These are phyloP conservation scores for Heteronetta atricapilla DNA, from an alignment of 2,113 vertebrate genomes.

Conservation along the genomic window DNA sequence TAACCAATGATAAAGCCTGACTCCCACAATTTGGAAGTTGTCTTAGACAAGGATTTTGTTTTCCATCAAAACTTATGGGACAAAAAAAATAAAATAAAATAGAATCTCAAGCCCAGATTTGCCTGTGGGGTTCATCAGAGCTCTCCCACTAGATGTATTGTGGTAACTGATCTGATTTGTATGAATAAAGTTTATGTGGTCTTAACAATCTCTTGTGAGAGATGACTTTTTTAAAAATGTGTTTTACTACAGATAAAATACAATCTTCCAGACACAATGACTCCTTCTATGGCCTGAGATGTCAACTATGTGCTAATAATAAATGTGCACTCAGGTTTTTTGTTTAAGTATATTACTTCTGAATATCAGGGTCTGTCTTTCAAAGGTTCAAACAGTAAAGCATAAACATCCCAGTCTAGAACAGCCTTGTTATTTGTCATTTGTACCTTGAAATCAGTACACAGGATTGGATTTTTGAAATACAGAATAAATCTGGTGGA, in stretches of 20 bases:
- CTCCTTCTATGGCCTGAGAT: conserved; percentile 19
- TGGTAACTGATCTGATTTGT: background rate
- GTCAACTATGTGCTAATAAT: background rate
- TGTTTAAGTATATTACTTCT: background rate
- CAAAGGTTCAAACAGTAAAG: background rate
- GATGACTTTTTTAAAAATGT: background rate
- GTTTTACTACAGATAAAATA: background rate
- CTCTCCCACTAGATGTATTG: background rate
- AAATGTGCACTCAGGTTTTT: background rate
- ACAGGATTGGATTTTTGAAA: background rate
- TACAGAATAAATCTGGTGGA: background rate
- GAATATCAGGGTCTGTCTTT: background rate
- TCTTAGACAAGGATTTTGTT: background rate
- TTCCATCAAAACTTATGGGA: background rate
- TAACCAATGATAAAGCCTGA: background rate
- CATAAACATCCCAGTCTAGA: background rate
- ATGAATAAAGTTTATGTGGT: background rate
- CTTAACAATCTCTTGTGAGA: background rate
- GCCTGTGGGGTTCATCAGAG: background rate
- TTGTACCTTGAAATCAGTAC: background rate
- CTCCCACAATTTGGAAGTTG: background rate
- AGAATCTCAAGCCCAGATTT: background rate
- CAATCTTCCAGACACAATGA: background rate
- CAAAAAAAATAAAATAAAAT: too few relatives aligned
- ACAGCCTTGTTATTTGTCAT: background rate